These are phyloP conservation scores for Coregonus ussuriensis DNA, from an alignment of 2,797 vertebrate genomes.

Conservation along the genomic window DNA sequence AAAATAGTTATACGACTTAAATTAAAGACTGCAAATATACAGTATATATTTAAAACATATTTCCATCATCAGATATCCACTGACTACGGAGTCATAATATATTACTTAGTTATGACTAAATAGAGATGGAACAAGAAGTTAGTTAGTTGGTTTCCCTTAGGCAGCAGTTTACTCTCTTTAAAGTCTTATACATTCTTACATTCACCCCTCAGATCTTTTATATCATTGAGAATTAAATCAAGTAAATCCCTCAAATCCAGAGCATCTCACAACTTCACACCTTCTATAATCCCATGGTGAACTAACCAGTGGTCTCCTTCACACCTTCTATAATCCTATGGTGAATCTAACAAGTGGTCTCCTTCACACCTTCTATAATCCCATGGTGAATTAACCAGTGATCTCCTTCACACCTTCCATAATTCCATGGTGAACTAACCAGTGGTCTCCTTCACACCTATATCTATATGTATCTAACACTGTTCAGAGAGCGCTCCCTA, in stretches of 20 bases:
- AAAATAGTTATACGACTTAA: neutral
- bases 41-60: neutral
- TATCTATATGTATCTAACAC: too few relatives aligned
- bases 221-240: slow-evolving; percentile 14
- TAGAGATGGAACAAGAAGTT: neutral
- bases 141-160: neutral
- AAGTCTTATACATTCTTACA: neutral
- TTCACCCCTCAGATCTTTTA: slow-evolving; percentile 12
- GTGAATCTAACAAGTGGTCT: too few relatives aligned
- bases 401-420: too few relatives aligned
- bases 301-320: slow-evolving; percentile 28
- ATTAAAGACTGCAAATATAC: neutral
- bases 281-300: slow-evolving; percentile 59
- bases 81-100: too few relatives aligned
- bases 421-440: too few relatives aligned
- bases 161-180: neutral
- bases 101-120: neutral
- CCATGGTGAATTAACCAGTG: too few relatives aligned
- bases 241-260: neutral
- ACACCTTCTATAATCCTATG: too few relatives aligned
- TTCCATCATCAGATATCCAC: neutral
- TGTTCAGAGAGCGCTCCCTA: too few relatives aligned
- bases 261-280: slow-evolving; percentile 6
- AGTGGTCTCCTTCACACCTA: too few relatives aligned
- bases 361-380: too few relatives aligned